Evolutionary conservation across 2,797 vertebrate genomes (phyloP), one percentile per base, ranked within the genome.

Genomic region (Cossypha caffra): DNA sequence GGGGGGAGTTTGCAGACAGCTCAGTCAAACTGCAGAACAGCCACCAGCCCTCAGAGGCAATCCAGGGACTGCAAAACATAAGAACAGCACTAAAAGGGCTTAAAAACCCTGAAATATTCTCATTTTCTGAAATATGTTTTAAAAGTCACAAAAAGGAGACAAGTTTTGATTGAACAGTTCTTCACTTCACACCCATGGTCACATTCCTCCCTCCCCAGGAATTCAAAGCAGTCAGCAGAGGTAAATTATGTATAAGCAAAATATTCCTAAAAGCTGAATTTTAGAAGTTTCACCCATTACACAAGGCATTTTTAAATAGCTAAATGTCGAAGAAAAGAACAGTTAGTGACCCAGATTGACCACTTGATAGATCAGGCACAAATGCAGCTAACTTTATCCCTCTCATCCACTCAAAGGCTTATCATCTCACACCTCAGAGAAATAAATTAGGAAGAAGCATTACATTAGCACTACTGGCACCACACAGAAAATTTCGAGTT

Each of bases 321-420:
- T 55, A 82, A 89, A 86, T 11, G 16, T 55, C 3, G 3, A 74
- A 75, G 82, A 71, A 80, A 86, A 83, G 81, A 83, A 51, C 37
- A 20, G 84, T 80, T 68, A 80, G 81, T 2, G 7, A 12, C 82
- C 89, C 69, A 80, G 73, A 80, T 42, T 81, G 85, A 84, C 85
- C 85, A 69, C 75, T 75, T 81, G 91, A 96, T 91, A 95, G 91
- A 96, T 92, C 79, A 91, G 73, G 82, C 82, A 95, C 85, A 95
- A 93, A 92, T 64, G 73, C 85, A 93, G 81, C 88, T 91, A 94
- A 82, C 90, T 96, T 93, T 58, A 96, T 94, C 93, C 84, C 67
- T 93, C 79, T 95, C 90, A 96, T 91, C 93, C 93, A 95, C 93
- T 95, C 93, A 92, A 89, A 88, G 80, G 66, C 71, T 95, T 90